phyloP scores from a whole-genome alignment of 2,888 invertebrate species.

The Morpho achilles region DNA sequence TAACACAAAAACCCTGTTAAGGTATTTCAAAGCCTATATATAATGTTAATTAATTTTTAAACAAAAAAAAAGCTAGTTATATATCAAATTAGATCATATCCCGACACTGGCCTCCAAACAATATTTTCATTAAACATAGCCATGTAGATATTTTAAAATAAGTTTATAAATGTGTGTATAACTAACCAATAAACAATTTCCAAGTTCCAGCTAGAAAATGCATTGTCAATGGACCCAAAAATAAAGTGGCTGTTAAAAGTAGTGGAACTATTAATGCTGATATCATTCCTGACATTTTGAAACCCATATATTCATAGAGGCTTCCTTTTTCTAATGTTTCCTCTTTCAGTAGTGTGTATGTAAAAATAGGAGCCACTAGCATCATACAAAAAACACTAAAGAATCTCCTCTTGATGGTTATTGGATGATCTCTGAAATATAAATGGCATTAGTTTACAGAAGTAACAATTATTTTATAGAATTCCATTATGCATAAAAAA shows the following conservation, averaged over 20 bases:
- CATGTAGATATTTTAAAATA: too few species aligned
- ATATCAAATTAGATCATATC: too few species aligned
- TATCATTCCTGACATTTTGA: slow-evolving; percentile 85
- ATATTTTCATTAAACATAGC: too few species aligned
- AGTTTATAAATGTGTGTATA: not conserved
- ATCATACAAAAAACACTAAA: slow-evolving; percentile 91
- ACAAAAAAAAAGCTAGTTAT: too few species aligned
- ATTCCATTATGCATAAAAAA: too few species aligned
- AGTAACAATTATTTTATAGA: slow-evolving; percentile 5
- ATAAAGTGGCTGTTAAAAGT: slow-evolving; percentile 87
- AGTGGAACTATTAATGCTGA: slow-evolving; percentile 87
- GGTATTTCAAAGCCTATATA: too few species aligned
- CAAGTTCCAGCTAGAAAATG: slow-evolving; percentile 84
- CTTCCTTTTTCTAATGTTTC: slow-evolving; percentile 80
- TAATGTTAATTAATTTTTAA: too few species aligned
- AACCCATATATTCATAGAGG: slow-evolving; percentile 85
- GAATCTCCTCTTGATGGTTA: slow-evolving; percentile 92
- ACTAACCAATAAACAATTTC: slow-evolving; percentile 83
- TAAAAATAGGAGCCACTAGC: slow-evolving; percentile 87
- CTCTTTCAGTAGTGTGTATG: slow-evolving; percentile 85
- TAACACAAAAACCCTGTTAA: too few species aligned
- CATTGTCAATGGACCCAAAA: slow-evolving; percentile 90
- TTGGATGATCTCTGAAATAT: slow-evolving; percentile 89
- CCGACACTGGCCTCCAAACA: too few species aligned
- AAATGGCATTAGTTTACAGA: not conserved